Evolutionary conservation across 2,797 vertebrate genomes (phyloP), one percentile per base, ranked within the genome.

Genomic region (Acipenser oxyrinchus): DNA sequence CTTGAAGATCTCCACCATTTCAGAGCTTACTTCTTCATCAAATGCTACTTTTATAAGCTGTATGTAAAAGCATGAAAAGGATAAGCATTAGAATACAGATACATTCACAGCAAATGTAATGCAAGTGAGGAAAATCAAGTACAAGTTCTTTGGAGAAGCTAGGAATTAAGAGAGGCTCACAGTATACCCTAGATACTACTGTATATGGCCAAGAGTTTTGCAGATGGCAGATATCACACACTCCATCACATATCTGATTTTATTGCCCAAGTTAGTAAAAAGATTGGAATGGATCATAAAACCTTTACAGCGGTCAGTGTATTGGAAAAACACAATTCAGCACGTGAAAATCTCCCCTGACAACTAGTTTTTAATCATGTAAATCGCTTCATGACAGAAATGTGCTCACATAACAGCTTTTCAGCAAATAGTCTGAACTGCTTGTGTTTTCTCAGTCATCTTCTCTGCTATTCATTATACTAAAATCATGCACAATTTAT

Each of bases 21-120:
- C 97, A 0, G 94, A 92, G 76, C 90, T 95, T 66, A 99, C 96
- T 87, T 99, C 97, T 81, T 97, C 96, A 75, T 99, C 96, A 83
- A 99, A 99, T 6, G 95, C 96, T 76, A 98, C 95, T 83, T 97
- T 98, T 82, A 99, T 94, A 77, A 99, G 74, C 97, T 99, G 78
- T 12, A 69, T 18, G 75, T 64, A 73, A 79, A 79, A 84, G 78
- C 37, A 37, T 37, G 37, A 37, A 37, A 37, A 37, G 5, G 4
- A 37, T 5, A 37, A 37, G 37, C 37, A 37, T 37, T 37, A 37
- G 37, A 37, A 37, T 37, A 37, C 37, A 37, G 4, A 37, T 37
- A 37, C 37, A 37, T 37, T 37, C 5, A 37, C 37, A 37, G 37
- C 37, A 37, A 37, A 37, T 4, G 37, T 37, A 37, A 37, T 37